Evolutionary conservation across 2,113 vertebrate genomes (phyloP).

Genomic region (Meles meles): DNA sequence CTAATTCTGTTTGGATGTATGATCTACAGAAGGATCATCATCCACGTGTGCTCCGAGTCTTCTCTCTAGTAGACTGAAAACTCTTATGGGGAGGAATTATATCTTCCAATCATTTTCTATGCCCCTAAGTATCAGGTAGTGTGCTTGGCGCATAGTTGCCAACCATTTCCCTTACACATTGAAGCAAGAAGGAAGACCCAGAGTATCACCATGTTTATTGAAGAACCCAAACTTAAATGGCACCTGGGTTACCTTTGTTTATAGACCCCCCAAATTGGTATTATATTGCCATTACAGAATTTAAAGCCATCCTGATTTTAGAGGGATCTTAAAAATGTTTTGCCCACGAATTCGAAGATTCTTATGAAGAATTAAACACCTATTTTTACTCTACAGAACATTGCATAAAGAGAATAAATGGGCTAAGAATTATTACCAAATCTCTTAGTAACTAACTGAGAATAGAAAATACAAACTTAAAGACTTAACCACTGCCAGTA

Average conservation of each 20-base stretch:
- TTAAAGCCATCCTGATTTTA: slow-evolving; percentile 23
- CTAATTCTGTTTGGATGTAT: background rate
- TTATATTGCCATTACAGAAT: background rate
- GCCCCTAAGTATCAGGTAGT: background rate
- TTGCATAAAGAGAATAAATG: slow-evolving; percentile 1
- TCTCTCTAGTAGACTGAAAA: background rate
- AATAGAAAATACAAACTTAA: background rate
- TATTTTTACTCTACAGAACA: slow-evolving; percentile 39
- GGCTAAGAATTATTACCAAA: slow-evolving; percentile 21
- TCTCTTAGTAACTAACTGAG: slow-evolving; percentile 36
- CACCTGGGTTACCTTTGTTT: background rate
- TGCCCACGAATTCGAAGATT: slow-evolving; percentile 16
- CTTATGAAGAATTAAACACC: slow-evolving; percentile 37
- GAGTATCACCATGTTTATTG: background rate
- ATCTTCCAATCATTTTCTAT: background rate
- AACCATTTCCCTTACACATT: background rate
- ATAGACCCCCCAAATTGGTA: background rate
- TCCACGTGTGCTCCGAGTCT: background rate
- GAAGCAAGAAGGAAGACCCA: background rate
- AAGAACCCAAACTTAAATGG: background rate
- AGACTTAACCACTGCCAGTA: background rate
- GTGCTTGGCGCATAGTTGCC: background rate
- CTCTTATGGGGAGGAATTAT: background rate
- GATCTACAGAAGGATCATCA: background rate
- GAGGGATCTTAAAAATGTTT: background rate